These are phyloP conservation scores for Margaritifera margaritifera DNA, from an alignment of 2,888 invertebrate genomes.

Conservation along the genomic window DNA sequence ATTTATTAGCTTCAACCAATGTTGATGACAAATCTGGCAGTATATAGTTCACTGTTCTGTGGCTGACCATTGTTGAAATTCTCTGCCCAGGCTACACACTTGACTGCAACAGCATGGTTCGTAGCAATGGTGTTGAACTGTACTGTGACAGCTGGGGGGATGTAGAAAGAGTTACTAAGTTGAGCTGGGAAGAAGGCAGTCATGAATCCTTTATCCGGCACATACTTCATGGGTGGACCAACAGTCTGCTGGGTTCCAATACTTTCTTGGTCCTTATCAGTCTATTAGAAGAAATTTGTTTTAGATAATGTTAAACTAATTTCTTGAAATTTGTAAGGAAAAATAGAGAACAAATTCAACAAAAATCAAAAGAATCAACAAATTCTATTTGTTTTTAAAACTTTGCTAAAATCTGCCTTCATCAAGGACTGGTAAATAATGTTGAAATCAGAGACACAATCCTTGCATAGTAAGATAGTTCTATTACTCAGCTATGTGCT, in stretches of 20 bases:
- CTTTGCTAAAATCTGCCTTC: too few relatives aligned
- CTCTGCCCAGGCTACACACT: conserved; percentile 47
- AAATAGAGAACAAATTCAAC: too few relatives aligned
- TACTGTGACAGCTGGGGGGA: conserved; percentile 47
- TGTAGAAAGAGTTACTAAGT: conserved; percentile 19
- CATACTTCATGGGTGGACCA: conserved; percentile 25
- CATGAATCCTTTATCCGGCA: conserved; percentile 42
- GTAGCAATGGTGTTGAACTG: conserved; percentile 40
- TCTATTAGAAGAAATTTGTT: conserved; percentile 12
- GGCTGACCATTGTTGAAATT: conserved; percentile 42
- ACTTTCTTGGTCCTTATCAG: conserved; percentile 15
- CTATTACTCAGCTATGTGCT: too few relatives aligned
- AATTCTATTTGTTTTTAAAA: too few relatives aligned
- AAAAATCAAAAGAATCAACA: too few relatives aligned
- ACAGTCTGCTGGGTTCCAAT: conserved; percentile 14
- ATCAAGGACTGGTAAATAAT: too few relatives aligned
- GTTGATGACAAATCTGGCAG: too few relatives aligned
- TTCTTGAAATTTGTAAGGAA: too few relatives aligned
- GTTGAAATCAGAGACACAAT: too few relatives aligned
- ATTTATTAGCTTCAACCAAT: too few relatives aligned
- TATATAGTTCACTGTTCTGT: conserved; percentile 26
- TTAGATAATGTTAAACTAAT: too few relatives aligned
- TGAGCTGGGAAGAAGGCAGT: conserved; percentile 32
- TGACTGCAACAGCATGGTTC: conserved; percentile 28
- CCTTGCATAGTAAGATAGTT: too few relatives aligned